A percentile compares a stretch with the other conserved stretches of the same genome.
Evolutionary conservation across 1,140 invertebrate species (phyloP).

Genomic region (Brachionus calyciflorus): DNA sequence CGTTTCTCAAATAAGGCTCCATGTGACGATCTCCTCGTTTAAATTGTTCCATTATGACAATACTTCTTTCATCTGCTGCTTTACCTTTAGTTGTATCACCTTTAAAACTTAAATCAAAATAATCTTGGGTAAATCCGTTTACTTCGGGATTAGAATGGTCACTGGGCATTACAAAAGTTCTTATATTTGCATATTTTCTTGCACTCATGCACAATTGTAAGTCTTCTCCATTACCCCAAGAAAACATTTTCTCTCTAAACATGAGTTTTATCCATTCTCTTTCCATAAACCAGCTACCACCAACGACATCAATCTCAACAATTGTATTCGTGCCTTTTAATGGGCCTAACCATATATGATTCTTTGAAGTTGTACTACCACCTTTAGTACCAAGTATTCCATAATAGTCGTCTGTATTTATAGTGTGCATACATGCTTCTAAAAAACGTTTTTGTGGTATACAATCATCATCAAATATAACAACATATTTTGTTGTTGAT

Average conservation of each 20-base stretch:
- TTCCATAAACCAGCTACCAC: constrained; percentile 22
- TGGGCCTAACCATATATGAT: neutral
- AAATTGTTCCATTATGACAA: neutral
- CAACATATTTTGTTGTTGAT: neutral
- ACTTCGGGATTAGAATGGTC: too few relatives aligned
- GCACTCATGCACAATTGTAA: neutral
- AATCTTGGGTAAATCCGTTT: neutral
- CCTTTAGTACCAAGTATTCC: constrained; percentile 9
- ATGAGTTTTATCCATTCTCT: constrained; percentile 4
- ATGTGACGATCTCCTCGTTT: neutral
- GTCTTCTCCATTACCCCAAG: neutral
- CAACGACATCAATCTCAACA: constrained; percentile 9
- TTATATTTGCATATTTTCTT: constrained; percentile 25
- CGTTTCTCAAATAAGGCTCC: neutral
- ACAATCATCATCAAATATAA: constrained; percentile 4
- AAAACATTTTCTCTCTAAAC: constrained; percentile 12
- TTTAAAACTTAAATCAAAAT: neutral
- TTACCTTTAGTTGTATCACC: neutral
- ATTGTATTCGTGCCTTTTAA: neutral
- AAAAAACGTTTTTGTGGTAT: constrained; percentile 7
- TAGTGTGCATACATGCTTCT: neutral
- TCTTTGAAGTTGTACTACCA: neutral
- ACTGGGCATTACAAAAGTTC: constrained; percentile 16
- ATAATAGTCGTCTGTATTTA: neutral
- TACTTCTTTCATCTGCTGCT: neutral